Conservation (phyloP, 1,140 invertebrate genomes). For the Octopus bimaculoides region DNA sequence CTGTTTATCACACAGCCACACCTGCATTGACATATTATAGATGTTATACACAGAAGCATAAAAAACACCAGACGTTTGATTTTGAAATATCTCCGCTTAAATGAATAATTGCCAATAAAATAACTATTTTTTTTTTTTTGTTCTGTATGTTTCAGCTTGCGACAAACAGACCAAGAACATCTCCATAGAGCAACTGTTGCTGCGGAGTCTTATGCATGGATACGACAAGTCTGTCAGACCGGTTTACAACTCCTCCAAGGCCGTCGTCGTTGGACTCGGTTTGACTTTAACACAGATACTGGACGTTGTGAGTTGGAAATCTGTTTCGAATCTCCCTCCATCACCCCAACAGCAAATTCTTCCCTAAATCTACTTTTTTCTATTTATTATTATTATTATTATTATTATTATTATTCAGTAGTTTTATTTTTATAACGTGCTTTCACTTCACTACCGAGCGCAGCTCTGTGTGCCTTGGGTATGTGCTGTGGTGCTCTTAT, state of each 20-base stretch:
- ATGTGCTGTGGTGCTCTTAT: too few relatives aligned
- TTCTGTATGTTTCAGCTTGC: background rate
- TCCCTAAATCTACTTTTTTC: background rate
- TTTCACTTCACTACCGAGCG: too few relatives aligned
- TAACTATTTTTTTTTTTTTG: background rate
- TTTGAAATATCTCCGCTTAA: too few relatives aligned
- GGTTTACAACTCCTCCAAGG: conserved; percentile 93
- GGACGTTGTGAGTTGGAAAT: conserved; percentile 92
- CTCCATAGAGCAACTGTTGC: conserved; percentile 33
- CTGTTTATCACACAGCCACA: too few relatives aligned
- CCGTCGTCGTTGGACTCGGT: conserved; percentile 92
- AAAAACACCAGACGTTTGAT: too few relatives aligned
- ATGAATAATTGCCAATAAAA: too few relatives aligned
- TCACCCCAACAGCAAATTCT: background rate
- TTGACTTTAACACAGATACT: conserved; percentile 99
- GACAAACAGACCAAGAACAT: conserved; percentile 14
- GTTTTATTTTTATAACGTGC: too few relatives aligned
- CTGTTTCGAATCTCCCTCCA: too few relatives aligned
- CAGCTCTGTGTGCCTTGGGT: too few relatives aligned
- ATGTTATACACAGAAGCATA: too few relatives aligned
- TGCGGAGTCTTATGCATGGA: conserved; percentile 54
- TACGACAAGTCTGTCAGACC: conserved; percentile 97
- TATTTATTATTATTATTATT: background rate
- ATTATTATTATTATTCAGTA: conserved; percentile 8
- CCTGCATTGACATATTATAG: too few relatives aligned